Evolutionary conservation across 2,113 vertebrate species (phyloP).

Genomic region (Nibea coibor): DNA sequence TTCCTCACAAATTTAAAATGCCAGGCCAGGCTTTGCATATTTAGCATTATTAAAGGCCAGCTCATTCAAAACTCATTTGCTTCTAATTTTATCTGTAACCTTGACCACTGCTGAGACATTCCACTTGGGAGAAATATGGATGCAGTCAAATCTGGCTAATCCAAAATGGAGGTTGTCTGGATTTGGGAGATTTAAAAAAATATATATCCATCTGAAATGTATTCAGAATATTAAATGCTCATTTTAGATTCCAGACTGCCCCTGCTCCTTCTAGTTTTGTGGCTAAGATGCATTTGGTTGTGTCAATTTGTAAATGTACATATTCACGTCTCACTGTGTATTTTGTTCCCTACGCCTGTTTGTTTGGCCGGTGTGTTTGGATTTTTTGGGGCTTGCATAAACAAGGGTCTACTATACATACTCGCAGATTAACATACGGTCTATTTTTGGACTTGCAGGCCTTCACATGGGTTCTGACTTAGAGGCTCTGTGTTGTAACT

Average conservation of each 20-base stretch:
- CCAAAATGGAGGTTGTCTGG: conserved; percentile 75
- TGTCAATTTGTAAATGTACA: conserved; percentile 49
- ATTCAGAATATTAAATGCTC: conserved; percentile 65
- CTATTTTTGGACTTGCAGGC: conserved; percentile 68
- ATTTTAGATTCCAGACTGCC: conserved; percentile 41
- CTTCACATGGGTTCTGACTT: conserved; percentile 60
- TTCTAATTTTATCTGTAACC: conserved; percentile 82
- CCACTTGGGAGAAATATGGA: conserved; percentile 72
- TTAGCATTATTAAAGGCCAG: conserved; percentile 81
- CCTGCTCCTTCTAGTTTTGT: conserved; percentile 32
- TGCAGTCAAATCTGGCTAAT: conserved; percentile 76
- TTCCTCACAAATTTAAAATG: conserved; percentile 80
- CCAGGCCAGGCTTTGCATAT: conserved; percentile 79
- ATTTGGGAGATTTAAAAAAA: conserved; percentile 66
- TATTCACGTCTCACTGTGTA: conserved; percentile 54
- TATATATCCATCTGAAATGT: conserved; percentile 51
- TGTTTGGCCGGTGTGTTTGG: conserved; percentile 64
- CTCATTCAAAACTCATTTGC: conserved; percentile 80
- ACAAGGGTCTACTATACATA: conserved; percentile 73
- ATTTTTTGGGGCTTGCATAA: conserved; percentile 67
- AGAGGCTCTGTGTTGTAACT: conserved; percentile 56
- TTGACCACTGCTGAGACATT: conserved; percentile 76
- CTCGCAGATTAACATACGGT: conserved; percentile 67
- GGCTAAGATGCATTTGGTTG: conserved; percentile 45
- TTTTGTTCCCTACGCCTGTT: conserved; percentile 53